Base-by-base conservation (phyloP, 2,888 invertebrate species). In the Heteromurus nitidus region DNA sequence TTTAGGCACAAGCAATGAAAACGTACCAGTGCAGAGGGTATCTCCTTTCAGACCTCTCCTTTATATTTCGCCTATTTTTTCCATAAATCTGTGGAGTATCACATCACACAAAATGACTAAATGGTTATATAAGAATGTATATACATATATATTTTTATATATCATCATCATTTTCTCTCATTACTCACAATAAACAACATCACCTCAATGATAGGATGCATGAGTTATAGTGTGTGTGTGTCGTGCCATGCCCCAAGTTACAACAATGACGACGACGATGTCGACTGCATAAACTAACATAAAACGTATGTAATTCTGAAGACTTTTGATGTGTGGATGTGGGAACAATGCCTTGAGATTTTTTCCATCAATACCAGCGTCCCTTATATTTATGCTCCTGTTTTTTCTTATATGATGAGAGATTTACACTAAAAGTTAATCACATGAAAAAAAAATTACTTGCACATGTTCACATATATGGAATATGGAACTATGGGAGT, bases 21-120 rank as follows among this genome's bases (percentile, higher is more conserved):
- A 72, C n/a, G 80, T 80, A 80, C 80, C 72, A 80, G 80, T 47
- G 44, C 44, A 80, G 3, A 65, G 80, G 80, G 72, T 80, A 80
- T 80, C 80, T 62, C 80, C 67, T 80, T 72, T 80, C 64, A 77
- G 47, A 50, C 55, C 36, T n/a, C 36, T 18, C 11, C 26, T 47
- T 5, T 11, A 31, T 16, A 60, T n/a, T n/a, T n/a, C 55, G n/a
- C 16, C 22, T 55, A 28, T 16, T 11, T n/a, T 60, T 60, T 60
- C 55, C 55, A 22, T 55, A 50, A 55, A 36, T 36, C 36, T 36
- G 9, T n/a, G n/a, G n/a, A n/a, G n/a, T n/a, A n/a, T n/a, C n/a
- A n/a, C n/a, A n/a, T n/a, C n/a, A n/a, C n/a, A n/a, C n/a, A 47
- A 47, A 47, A 5, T 11, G 47, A n/a, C 11, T 47, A n/a, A 11